Evolutionary conservation across 2,888 invertebrate genomes (phyloP).

Genomic region (Chloromyia formosa): DNA sequence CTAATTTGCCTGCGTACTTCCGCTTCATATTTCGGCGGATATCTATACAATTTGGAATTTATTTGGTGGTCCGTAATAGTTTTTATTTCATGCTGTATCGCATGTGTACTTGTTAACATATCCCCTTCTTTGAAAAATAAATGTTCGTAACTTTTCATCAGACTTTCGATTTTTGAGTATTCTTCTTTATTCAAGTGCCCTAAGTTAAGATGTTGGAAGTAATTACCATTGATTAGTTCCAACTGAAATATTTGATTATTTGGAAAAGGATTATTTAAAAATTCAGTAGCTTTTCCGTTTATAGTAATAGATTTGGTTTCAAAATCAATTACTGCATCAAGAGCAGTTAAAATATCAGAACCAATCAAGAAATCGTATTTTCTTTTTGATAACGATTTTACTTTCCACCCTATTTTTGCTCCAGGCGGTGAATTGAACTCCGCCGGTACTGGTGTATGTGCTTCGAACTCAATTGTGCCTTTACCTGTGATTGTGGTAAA

Average conservation of each 20-base stretch:
- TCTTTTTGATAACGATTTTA: not conserved
- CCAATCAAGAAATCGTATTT: not conserved
- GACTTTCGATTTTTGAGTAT: not conserved
- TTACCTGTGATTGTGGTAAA: slow-evolving; percentile 2
- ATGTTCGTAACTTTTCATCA: not conserved
- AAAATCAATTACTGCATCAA: not conserved
- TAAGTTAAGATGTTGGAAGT: not conserved
- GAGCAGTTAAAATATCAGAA: too few relatives aligned
- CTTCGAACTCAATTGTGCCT: not conserved
- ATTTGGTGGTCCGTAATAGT: slow-evolving; percentile 38
- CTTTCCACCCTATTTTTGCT: not conserved
- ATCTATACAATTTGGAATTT: slow-evolving; percentile 40
- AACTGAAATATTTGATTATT: not conserved
- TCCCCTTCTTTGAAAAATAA: not conserved
- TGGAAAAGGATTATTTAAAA: slow-evolving; percentile 2
- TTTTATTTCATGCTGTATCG: not conserved
- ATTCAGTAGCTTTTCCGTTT: not conserved
- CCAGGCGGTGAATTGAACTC: too few relatives aligned
- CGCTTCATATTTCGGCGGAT: slow-evolving; percentile 38
- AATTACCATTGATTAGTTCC: not conserved
- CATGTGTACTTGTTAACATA: not conserved
- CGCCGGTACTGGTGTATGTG: slow-evolving; percentile 1
- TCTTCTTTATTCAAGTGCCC: not conserved
- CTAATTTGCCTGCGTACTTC: slow-evolving; percentile 34
- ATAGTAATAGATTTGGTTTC: not conserved